These are phyloP conservation scores for Australoheros scitulus DNA, from an alignment of 2,113 vertebrate genomes.

Conservation along the genomic window DNA sequence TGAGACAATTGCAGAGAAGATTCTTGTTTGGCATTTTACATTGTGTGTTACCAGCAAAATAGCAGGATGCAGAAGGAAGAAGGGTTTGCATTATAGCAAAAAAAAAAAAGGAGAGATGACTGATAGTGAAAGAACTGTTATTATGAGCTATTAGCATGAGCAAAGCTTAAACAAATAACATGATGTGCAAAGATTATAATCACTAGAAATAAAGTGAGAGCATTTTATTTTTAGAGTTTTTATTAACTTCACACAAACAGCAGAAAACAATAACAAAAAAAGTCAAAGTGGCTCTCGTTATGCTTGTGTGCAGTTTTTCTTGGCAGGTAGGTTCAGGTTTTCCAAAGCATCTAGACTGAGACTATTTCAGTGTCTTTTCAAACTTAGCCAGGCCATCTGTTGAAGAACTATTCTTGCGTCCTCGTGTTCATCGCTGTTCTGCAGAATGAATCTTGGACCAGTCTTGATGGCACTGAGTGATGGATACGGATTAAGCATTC, in stretches of 20 bases:
- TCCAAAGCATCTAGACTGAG: neutral
- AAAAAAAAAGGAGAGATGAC: neutral
- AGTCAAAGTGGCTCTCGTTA: neutral
- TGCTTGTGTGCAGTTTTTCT: neutral
- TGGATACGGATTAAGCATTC: neutral
- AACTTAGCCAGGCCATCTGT: neutral
- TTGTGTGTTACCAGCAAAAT: neutral
- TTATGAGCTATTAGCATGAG: neutral
- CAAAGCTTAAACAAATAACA: neutral
- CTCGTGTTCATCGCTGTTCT: neutral
- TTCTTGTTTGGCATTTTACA: neutral
- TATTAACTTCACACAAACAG: neutral
- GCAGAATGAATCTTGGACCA: neutral
- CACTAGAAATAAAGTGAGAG: neutral
- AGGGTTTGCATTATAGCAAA: no score
- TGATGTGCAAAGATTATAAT: neutral
- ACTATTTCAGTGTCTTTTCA: neutral
- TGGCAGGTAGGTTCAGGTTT: neutral
- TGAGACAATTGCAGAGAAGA: neutral
- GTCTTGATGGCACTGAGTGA: neutral
- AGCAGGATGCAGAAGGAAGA: neutral
- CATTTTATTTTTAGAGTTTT: neutral
- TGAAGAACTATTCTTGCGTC: neutral
- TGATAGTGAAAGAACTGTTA: neutral
- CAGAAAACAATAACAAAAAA: neutral